Base-by-base conservation (phyloP, 2,113 vertebrate genomes). In the Phrynocephalus versicolor region DNA sequence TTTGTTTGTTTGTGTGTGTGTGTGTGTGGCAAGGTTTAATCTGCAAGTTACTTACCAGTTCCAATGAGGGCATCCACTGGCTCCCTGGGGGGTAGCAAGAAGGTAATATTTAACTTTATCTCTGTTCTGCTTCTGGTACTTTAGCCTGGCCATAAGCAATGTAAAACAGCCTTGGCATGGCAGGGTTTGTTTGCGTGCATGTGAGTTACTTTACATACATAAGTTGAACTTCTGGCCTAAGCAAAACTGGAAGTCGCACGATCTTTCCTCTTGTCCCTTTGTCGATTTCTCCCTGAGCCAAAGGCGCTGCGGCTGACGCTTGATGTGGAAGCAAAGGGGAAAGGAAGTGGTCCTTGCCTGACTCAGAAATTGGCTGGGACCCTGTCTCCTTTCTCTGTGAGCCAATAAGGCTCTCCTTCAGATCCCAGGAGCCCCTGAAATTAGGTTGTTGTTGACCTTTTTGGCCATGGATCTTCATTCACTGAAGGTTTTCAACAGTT, bases 191-290 rank as follows among this genome's bases (percentile, higher is more conserved):
- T 45, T 77, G 73, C 30, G 73, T 75, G 73, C 30, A 25, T 64
- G 41, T 75, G 73, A 45, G 6, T 75, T 51, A 10, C 10, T 51
- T 51, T 51, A 51, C 5, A 51, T 62, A 79, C 55, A 77, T 65
- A 87, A 87, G 57, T 41, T 80, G 84, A 80, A 73, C 57, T 85
- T 85, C 69, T 81, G 70, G 74, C 69, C 77, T 30, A 64, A 86
- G 58, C 76, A 14, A 78, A 79, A 74, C 58, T n/a, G 57, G 81
- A 78, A 81, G 76, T 74, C 76, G 81, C 25, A 70, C n/a, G 58
- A 82, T 39, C 23, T 37, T 41, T 1, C 39, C 1, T 58, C 45
- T 16, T 83, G 82, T n/a, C 64, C 39, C 6, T 67, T 51, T 79
- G 30, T n/a, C 37, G n/a, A 51, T 15, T 0, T 83, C n/a, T n/a